Conservation (phyloP, 2,113 vertebrate genomes). For the Hemicordylus capensis region DNA sequence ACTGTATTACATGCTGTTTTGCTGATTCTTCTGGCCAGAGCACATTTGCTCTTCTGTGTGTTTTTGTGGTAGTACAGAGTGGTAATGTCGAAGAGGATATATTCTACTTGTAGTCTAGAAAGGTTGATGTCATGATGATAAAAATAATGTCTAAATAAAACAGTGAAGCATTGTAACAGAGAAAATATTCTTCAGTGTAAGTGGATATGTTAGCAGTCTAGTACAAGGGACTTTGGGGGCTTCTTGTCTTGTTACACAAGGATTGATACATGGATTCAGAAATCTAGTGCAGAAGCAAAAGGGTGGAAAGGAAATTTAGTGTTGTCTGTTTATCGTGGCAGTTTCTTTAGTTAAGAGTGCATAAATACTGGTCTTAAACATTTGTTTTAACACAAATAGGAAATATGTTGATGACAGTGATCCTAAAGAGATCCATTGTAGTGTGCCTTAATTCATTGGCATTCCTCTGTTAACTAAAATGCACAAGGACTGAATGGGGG, state of each 20-base stretch:
- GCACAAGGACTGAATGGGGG: constrained; percentile 17
- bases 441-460: constrained; percentile 59
- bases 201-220: constrained; percentile 35
- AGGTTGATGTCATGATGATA: constrained; percentile 38
- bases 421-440: constrained; percentile 44
- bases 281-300: constrained; percentile 4
- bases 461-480: constrained; percentile 39
- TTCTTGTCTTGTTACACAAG: constrained; percentile 36
- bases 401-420: constrained; percentile 34
- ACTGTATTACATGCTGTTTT: constrained; percentile 39
- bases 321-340: constrained; percentile 18
- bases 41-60: constrained; percentile 43
- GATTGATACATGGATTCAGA: constrained; percentile 11
- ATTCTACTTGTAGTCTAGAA: constrained; percentile 47
- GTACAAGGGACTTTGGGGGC: background rate
- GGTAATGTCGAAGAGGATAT: constrained; percentile 41
- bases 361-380: constrained; percentile 45
- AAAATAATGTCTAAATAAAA: constrained; percentile 37
- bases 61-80: constrained; percentile 56
- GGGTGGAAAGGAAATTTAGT: constrained; percentile 11
- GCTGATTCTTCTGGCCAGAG: constrained; percentile 42
- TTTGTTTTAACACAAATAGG: constrained; percentile 33
- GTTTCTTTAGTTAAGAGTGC: constrained; percentile 41
- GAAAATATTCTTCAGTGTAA: constrained; percentile 20
- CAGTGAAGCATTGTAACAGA: background rate